phyloP scores from a whole-genome alignment of 1,140 invertebrate species.

The Drosophila oshimai region DNA sequence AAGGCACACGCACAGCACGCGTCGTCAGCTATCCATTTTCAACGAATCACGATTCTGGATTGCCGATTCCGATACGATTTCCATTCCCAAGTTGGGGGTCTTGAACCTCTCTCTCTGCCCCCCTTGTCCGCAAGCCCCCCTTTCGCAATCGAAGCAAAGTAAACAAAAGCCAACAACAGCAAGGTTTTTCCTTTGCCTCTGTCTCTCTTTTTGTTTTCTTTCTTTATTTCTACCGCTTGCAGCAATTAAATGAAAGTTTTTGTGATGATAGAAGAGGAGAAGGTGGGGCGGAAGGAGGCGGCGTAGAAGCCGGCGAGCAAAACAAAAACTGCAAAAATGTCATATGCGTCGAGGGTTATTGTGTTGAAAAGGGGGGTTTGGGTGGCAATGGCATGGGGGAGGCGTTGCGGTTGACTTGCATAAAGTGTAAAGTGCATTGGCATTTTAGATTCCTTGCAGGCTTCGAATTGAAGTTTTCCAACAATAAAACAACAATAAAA shows the following conservation, averaged over 20 bases:
- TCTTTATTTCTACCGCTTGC: conserved; percentile 45
- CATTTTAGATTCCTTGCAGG: conserved; percentile 34
- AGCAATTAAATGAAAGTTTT: conserved; percentile 80
- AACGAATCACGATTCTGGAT: background rate
- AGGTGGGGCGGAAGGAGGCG: background rate
- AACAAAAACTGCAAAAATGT: conserved; percentile 79
- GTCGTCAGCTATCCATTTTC: conserved; percentile 26
- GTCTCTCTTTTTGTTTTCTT: conserved; percentile 32
- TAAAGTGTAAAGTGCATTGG: conserved; percentile 43
- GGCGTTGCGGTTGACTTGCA: background rate
- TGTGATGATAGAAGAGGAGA: conserved; percentile 53
- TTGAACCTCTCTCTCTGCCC: background rate
- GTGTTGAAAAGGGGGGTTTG: too few relatives aligned
- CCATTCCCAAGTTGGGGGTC: conserved; percentile 37
- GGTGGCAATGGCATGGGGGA: background rate
- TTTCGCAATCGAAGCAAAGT: conserved; percentile 71
- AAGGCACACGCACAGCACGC: conserved; percentile 72
- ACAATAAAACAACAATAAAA: conserved; percentile 12
- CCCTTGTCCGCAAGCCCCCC: conserved; percentile 2
- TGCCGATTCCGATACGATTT: conserved; percentile 38
- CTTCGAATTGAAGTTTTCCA: conserved; percentile 1
- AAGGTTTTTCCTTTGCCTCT: conserved; percentile 22
- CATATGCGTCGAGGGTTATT: conserved; percentile 53
- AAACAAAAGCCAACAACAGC: conserved; percentile 74
- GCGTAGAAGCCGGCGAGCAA: conserved; percentile 74